These are phyloP conservation scores for Leguminivora glycinivorella DNA, from an alignment of 1,140 invertebrate genomes.

Conservation along the genomic window DNA sequence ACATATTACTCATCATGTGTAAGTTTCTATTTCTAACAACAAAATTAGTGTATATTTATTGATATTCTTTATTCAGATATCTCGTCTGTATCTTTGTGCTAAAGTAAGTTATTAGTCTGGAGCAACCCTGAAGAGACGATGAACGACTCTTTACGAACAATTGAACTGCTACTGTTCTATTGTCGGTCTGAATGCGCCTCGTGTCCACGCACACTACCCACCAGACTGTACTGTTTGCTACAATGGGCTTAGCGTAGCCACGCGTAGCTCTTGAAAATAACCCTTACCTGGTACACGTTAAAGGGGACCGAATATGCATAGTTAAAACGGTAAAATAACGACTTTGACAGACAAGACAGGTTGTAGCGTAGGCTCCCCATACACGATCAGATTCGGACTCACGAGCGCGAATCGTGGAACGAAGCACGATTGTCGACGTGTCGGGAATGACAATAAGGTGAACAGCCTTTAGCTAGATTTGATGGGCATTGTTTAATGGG, in stretches of 20 bases:
- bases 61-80: background rate
- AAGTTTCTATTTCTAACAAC: no score
- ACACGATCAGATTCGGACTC: slow-evolving; percentile 30
- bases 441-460: slow-evolving; percentile 40
- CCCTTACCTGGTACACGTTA: background rate
- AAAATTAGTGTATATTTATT: background rate
- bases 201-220: slow-evolving; percentile 20
- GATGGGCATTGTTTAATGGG: slow-evolving; percentile 33
- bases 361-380: slow-evolving; percentile 27
- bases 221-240: slow-evolving; percentile 8
- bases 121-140: slow-evolving; percentile 19
- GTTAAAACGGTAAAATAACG: slow-evolving; percentile 19
- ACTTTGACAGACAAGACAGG: slow-evolving; percentile 28
- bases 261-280: background rate
- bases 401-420: slow-evolving; percentile 38
- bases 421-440: slow-evolving; percentile 40
- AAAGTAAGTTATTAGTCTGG: slow-evolving; percentile 22
- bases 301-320: slow-evolving; percentile 8
- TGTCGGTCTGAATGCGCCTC: slow-evolving; percentile 19
- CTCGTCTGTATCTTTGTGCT: background rate
- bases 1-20: no score
- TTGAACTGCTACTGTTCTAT: slow-evolving; percentile 24
- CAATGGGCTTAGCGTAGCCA: slow-evolving; percentile 15
- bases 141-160: slow-evolving; percentile 22
- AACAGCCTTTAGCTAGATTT: slow-evolving; percentile 37